A percentile compares a stretch with the other conserved stretches of the same genome.
Conservation (phyloP, 2,113 vertebrate genomes). For the Motacilla tschutschensis region DNA sequence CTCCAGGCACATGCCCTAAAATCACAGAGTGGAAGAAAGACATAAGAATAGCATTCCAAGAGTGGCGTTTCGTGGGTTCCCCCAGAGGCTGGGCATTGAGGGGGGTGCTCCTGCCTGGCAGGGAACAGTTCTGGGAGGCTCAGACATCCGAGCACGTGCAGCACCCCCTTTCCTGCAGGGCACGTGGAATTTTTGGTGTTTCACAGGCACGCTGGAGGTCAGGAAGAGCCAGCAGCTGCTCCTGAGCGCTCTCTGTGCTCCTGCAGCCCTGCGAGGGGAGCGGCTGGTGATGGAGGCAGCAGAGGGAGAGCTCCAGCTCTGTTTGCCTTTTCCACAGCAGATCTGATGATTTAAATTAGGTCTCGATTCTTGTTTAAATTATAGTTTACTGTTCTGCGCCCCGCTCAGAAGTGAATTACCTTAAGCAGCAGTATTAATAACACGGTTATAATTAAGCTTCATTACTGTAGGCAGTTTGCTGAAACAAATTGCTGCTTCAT, state of each 20-base stretch:
- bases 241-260: not conserved
- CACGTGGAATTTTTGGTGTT: accelerated
- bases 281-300: not conserved
- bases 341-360: constrained; percentile 80
- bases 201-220: accelerated
- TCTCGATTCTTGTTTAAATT: constrained; percentile 84
- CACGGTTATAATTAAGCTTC: constrained; percentile 85
- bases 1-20: not conserved
- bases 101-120: not conserved
- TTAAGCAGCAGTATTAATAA: constrained; percentile 86
- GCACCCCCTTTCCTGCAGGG: not conserved
- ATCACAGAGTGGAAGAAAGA: not conserved
- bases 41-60: not conserved
- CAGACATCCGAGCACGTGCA: accelerated
- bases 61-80: accelerated
- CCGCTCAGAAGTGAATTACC: constrained; percentile 83
- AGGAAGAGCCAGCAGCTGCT: not conserved
- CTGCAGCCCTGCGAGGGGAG: not conserved
- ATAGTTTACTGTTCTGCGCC: constrained; percentile 85
- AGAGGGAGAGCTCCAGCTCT: constrained; percentile 14
- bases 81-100: accelerated
- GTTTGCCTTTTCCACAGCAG: constrained; percentile 74
- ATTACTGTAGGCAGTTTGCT: constrained; percentile 87
- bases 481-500: constrained; percentile 86
- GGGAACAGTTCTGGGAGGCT: not conserved